Evolutionary conservation across 2,797 vertebrate species (phyloP).

Genomic region (Muscicapa striata): DNA sequence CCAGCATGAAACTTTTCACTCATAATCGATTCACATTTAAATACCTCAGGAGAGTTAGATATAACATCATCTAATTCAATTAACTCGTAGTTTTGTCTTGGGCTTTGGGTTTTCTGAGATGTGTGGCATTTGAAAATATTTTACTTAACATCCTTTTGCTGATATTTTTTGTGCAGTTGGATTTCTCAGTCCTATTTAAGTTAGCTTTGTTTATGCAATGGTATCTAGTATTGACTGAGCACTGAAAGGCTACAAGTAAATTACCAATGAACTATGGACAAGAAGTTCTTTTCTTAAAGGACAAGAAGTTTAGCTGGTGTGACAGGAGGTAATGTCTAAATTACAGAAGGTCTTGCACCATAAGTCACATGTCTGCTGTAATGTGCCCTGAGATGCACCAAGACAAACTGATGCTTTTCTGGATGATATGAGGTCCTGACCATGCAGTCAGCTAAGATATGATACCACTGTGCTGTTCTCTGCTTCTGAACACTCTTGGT

Average conservation of each 20-base stretch:
- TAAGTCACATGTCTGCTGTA: neutral
- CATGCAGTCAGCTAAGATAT: neutral
- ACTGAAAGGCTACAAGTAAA: neutral
- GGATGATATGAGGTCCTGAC: neutral
- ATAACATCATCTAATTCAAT: neutral
- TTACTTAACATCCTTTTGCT: neutral
- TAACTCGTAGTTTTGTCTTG: neutral
- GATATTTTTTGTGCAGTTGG: neutral
- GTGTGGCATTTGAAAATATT: neutral
- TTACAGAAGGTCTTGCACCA: neutral
- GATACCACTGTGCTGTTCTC: neutral
- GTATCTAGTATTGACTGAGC: neutral
- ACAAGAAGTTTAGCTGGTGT: neutral
- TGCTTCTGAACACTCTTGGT: neutral
- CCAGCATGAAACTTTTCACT: neutral
- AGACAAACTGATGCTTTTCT: neutral
- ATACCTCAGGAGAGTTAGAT: neutral
- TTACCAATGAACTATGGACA: neutral
- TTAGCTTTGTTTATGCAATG: neutral
- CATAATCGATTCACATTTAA: neutral
- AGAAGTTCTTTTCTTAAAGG: neutral
- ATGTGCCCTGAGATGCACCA: neutral
- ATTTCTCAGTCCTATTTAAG: neutral
- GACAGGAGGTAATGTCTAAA: neutral
- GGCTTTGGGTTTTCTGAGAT: neutral